Evolutionary conservation across 2,113 vertebrate species (phyloP).

Genomic region (Triplophysa rosa): DNA sequence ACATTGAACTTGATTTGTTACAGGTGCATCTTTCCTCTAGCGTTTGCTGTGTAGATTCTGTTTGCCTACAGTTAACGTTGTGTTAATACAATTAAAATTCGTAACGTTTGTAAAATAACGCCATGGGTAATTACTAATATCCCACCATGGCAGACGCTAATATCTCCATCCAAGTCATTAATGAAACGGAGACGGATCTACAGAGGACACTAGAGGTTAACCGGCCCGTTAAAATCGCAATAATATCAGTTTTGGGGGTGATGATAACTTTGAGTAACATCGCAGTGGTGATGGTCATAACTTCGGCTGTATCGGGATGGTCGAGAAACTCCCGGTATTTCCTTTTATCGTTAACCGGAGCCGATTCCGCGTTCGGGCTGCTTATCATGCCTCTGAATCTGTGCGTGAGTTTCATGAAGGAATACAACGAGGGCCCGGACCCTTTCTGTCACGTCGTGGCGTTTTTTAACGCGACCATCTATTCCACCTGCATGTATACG

Average conservation of each 20-base stretch:
- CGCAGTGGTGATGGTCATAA: conserved; percentile 76
- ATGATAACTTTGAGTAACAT: conserved; percentile 80
- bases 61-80: neutral
- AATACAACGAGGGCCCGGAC: conserved; percentile 69
- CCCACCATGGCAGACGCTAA: conserved; percentile 62
- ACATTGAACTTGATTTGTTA: neutral
- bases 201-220: conserved; percentile 60
- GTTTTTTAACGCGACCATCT: conserved; percentile 76
- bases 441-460: conserved; percentile 78
- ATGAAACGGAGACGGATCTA: conserved; percentile 44
- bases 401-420: conserved; percentile 74
- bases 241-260: conserved; percentile 74
- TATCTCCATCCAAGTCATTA: conserved; percentile 45
- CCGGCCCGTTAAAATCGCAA: conserved; percentile 71
- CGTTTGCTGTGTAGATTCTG: neutral
- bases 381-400: conserved; percentile 84
- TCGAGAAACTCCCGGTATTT: conserved; percentile 79
- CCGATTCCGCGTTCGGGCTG: conserved; percentile 79
- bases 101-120: conserved; percentile 33
- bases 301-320: conserved; percentile 81
- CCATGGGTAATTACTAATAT: conserved; percentile 10
- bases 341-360: conserved; percentile 79
- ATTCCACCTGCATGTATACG: conserved; percentile 81
- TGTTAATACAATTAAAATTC: neutral
- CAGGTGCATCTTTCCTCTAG: conserved; percentile 36